These are phyloP conservation scores for Symphodus melops DNA, from an alignment of 2,113 vertebrate species.

Conservation along the genomic window DNA sequence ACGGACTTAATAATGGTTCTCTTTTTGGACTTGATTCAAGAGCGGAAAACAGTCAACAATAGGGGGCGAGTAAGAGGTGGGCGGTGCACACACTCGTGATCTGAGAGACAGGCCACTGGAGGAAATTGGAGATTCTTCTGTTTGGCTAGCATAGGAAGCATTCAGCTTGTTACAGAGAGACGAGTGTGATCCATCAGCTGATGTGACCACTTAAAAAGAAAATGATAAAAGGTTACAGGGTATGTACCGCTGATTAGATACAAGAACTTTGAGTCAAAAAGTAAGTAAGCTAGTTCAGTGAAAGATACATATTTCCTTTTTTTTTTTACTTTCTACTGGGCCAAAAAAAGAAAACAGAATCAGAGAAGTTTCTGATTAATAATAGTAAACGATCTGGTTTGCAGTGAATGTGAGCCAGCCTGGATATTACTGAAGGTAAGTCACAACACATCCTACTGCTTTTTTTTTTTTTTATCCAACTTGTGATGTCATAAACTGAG, in stretches of 20 bases:
- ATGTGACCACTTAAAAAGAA: background rate
- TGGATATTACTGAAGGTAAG: too few relatives aligned
- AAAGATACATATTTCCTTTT: too few relatives aligned
- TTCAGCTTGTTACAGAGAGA: background rate
- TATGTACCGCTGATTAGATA: too few relatives aligned
- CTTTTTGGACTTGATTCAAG: background rate
- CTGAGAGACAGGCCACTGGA: constrained; percentile 2
- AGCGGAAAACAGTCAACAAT: constrained; percentile 1
- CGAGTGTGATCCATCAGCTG: background rate
- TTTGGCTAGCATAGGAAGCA: background rate
- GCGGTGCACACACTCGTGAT: background rate
- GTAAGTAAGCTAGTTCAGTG: too few relatives aligned
- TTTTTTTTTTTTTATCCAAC: too few relatives aligned
- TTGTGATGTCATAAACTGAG: too few relatives aligned
- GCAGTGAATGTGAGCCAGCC: too few relatives aligned
- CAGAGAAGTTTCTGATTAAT: too few relatives aligned
- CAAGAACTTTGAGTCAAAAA: too few relatives aligned
- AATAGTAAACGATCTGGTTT: too few relatives aligned
- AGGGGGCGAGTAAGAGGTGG: constrained; percentile 4
- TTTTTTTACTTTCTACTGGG: background rate
- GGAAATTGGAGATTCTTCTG: constrained; percentile 21
- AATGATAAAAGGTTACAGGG: too few relatives aligned
- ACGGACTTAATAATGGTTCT: constrained; percentile 24
- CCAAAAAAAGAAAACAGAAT: background rate
- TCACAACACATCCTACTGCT: too few relatives aligned